Evolutionary conservation across 2,888 invertebrate genomes (phyloP).

Genomic region (Pseudoips prasinana): DNA sequence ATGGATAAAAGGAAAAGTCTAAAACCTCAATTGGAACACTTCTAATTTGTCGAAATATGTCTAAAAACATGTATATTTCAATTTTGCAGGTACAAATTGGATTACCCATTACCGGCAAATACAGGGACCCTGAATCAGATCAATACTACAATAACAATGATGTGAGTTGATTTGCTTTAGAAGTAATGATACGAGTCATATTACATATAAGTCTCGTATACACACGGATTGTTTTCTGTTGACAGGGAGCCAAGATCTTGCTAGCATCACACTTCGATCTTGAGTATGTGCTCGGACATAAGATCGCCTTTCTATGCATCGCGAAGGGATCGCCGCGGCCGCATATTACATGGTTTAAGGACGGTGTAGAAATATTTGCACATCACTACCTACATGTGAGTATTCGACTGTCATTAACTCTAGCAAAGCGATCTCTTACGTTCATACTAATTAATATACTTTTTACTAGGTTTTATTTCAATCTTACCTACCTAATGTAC

Average conservation of each 20-base stretch:
- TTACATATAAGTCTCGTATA: too few relatives aligned
- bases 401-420: constrained; percentile 32
- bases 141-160: constrained; percentile 95
- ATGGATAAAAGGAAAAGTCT: too few relatives aligned
- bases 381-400: constrained; percentile 94
- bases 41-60: too few relatives aligned
- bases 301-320: constrained; percentile 95
- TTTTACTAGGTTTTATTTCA: too few relatives aligned
- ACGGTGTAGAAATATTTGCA: constrained; percentile 95
- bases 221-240: constrained; percentile 1
- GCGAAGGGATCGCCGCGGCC: constrained; percentile 95
- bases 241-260: constrained; percentile 93
- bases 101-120: constrained; percentile 93
- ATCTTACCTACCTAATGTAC: too few relatives aligned
- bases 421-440: not conserved
- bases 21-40: too few relatives aligned
- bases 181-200: too few relatives aligned
- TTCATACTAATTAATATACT: too few relatives aligned
- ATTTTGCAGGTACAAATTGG: constrained; percentile 91
- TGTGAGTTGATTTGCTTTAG: constrained; percentile 78
- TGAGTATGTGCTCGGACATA: constrained; percentile 96
- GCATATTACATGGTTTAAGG: constrained; percentile 97
- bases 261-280: constrained; percentile 95
- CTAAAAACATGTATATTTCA: too few relatives aligned
- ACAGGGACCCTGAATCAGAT: constrained; percentile 94